Evolutionary conservation across 2,797 vertebrate genomes (phyloP).

Genomic region (Cuculus canorus): DNA sequence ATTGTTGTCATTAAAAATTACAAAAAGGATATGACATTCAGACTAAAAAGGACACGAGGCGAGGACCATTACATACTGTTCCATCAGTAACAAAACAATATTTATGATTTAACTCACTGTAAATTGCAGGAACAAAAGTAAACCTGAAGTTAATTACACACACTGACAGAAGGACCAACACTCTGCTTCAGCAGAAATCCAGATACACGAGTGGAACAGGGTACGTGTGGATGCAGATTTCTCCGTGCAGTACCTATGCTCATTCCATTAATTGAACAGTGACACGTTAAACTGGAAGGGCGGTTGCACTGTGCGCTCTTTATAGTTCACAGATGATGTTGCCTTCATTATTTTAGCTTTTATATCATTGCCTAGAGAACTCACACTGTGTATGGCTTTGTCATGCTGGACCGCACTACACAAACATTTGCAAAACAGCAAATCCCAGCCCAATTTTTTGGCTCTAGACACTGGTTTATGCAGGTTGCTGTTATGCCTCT

Average conservation of each 20-base stretch:
- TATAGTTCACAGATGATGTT: neutral
- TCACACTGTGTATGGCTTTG: neutral
- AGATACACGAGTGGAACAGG: neutral
- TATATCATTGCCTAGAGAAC: neutral
- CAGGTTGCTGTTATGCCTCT: neutral
- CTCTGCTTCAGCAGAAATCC: neutral
- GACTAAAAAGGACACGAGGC: constrained; percentile 15
- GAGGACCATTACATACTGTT: neutral
- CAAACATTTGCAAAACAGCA: constrained; percentile 22
- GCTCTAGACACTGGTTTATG: neutral
- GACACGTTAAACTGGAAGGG: neutral
- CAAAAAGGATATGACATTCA: constrained; percentile 8
- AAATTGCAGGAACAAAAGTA: constrained; percentile 10
- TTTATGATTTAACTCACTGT: constrained; percentile 29
- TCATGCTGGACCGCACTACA: neutral
- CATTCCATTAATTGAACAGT: neutral
- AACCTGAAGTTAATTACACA: constrained; percentile 9
- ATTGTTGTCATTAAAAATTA: constrained; percentile 39
- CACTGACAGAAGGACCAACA: neutral
- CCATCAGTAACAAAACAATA: neutral
- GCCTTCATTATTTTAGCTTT: neutral
- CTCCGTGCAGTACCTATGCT: neutral
- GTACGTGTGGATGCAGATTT: neutral
- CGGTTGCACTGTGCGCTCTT: neutral
- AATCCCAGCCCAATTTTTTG: neutral